Percentiles rank a stretch among this genome's conserved stretches.
These are phyloP conservation scores for Chelonoidis abingdonii DNA, from an alignment of 2,113 vertebrate species.

Conservation along the genomic window DNA sequence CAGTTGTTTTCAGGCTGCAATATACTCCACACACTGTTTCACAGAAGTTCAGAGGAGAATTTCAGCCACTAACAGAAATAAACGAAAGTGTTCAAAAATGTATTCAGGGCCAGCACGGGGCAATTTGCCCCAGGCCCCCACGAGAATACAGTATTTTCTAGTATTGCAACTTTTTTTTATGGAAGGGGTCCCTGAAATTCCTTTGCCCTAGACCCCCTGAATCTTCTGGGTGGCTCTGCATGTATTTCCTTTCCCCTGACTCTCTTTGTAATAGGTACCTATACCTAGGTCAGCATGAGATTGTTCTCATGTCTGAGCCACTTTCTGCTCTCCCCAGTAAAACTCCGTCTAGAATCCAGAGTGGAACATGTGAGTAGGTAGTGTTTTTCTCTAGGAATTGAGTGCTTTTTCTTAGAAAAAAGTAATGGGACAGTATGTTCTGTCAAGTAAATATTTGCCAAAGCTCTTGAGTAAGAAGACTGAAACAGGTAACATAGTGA, in stretches of 20 bases:
- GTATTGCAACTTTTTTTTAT: too few species aligned
- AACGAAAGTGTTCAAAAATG: not conserved
- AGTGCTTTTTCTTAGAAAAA: not conserved
- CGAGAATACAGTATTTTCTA: too few species aligned
- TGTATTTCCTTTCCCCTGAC: not conserved
- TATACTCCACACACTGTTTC: not conserved
- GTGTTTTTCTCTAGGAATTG: not conserved
- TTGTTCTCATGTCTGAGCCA: not conserved
- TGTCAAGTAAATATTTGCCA: slow-evolving; percentile 3
- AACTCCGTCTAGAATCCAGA: not conserved
- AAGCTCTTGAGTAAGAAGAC: not conserved
- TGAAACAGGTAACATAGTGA: slow-evolving; percentile 18
- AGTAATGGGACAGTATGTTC: slow-evolving; percentile 21
- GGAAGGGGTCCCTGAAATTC: too few species aligned
- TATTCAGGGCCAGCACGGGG: not conserved
- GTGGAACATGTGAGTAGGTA: not conserved
- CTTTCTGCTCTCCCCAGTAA: not conserved
- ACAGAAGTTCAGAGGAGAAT: not conserved
- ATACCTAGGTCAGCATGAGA: not conserved
- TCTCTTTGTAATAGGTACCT: not conserved
- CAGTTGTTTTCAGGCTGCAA: not conserved
- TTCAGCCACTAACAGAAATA: not conserved
- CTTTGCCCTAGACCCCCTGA: too few species aligned
- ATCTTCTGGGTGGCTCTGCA: not conserved
- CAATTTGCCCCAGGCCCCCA: too few species aligned